Conservation (phyloP, 1,140 invertebrate genomes). For the Scaptomyza hsui region DNA sequence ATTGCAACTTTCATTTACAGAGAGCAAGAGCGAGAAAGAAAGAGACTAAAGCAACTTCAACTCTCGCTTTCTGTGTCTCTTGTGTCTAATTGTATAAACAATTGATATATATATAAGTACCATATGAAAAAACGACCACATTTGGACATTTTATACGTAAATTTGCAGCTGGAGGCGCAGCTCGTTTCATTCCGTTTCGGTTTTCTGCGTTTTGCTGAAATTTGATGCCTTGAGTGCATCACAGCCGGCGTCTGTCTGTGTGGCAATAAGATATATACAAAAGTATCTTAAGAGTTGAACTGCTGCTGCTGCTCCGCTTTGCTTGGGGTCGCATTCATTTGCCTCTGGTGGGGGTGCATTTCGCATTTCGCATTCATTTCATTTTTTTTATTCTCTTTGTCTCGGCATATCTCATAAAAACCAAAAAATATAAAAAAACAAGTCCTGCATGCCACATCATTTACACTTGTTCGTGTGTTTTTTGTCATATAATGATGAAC, state of each 20-base stretch:
- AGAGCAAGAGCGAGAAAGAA: slow-evolving; percentile 26
- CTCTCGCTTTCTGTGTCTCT: slow-evolving; percentile 17
- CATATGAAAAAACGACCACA: slow-evolving; percentile 58
- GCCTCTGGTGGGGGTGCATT: slow-evolving; percentile 20
- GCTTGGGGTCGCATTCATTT: slow-evolving; percentile 64
- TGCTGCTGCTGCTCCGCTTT: slow-evolving; percentile 43
- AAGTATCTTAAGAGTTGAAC: slow-evolving; percentile 40
- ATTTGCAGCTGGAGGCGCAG: slow-evolving; percentile 66
- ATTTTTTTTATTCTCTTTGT: slow-evolving; percentile 32
- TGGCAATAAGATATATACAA: slow-evolving; percentile 39
- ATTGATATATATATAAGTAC: slow-evolving; percentile 54
- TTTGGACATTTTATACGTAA: slow-evolving; percentile 80
- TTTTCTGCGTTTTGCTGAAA: slow-evolving; percentile 80
- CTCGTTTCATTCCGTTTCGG: slow-evolving; percentile 61
- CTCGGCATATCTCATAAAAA: slow-evolving; percentile 2
- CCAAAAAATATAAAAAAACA: background rate
- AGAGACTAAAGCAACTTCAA: background rate
- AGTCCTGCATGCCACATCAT: slow-evolving; percentile 41
- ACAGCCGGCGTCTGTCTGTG: slow-evolving; percentile 13
- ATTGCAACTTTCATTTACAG: slow-evolving; percentile 75
- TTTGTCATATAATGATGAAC: slow-evolving; percentile 27
- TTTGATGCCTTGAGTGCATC: slow-evolving; percentile 51
- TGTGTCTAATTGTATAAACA: slow-evolving; percentile 74
- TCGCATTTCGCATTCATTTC: slow-evolving; percentile 43
- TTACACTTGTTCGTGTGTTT: slow-evolving; percentile 43